Evolutionary conservation across 2,888 invertebrate genomes (phyloP), one percentile per base, ranked within the genome.

Genomic region (Melolontha melolontha): DNA sequence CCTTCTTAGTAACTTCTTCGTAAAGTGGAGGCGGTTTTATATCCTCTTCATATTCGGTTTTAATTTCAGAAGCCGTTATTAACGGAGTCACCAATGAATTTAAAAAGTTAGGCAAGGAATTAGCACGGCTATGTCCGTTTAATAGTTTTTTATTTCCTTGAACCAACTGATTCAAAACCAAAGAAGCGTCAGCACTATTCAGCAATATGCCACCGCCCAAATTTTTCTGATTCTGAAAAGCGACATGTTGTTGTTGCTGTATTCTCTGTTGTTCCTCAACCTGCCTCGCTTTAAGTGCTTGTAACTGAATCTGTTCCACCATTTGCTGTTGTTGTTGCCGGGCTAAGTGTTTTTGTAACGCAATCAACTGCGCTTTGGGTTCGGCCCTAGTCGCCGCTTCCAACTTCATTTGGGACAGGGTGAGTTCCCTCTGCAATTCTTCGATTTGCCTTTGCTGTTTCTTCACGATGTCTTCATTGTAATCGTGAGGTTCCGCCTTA

Each of bases 401-500:
- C 72, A 93, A 80, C 79, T 93, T 92, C 74, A 91, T 88, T 70
- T 94, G 91, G 0, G 92, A 93, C 72, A 91, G 89, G 69, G 92
- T 91, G 73, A 94, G 79, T 78, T 94, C 93, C 1, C 94, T 85
- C 80, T 96, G 94, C 51, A 96, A 85, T 78, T 95, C 94, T 78
- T 95, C 93, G 74, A 97, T 97, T 82, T 93, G 92, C 64, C 93
- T 89, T 77, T 92, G 91, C 80, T 96, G 96, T 77, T 94, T 93
- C 70, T 90, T 88, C 63, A 95, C 90, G 69, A 94, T 89, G 75
- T 94, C 93, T 77, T 94, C 76, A 51, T 70, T 72, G 12, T 57
- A 49, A 27, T 76, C 75, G 42, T 68, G 70, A 29, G 64, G 55
- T 10, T 71, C 66, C 27, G 64, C 66, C 34, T 70, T 65, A 7